phyloP scores from a whole-genome alignment of 2,113 vertebrate genomes.

The Cololabis saira region DNA sequence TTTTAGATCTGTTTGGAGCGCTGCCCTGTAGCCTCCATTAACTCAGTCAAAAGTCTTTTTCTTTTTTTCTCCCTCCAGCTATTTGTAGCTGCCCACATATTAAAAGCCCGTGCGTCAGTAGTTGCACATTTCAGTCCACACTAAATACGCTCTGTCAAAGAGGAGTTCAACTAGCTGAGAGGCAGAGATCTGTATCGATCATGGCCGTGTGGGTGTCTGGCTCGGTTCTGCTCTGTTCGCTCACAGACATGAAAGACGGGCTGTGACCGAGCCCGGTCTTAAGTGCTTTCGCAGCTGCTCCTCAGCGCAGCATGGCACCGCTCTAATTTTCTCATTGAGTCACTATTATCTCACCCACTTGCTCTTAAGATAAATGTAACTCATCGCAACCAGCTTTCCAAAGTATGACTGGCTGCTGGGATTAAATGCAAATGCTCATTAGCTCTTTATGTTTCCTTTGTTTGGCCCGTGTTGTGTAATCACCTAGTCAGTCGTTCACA shows the following conservation, averaged over 20 bases:
- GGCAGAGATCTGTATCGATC: constrained; percentile 13
- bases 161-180: background rate
- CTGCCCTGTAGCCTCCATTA: background rate
- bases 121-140: no score
- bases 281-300: constrained; percentile 48
- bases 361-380: constrained; percentile 54
- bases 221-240: constrained; percentile 19
- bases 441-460: constrained; percentile 42
- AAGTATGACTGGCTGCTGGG: constrained; percentile 23
- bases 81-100: background rate
- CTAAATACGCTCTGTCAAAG: background rate
- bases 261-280: background rate
- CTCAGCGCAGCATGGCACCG: constrained; percentile 29
- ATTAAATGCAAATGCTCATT: constrained; percentile 32
- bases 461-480: constrained; percentile 10
- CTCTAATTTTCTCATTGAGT: constrained; percentile 62
- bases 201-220: constrained; percentile 17
- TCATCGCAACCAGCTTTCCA: constrained; percentile 40
- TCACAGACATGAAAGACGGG: background rate
- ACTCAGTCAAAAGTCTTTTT: background rate
- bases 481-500: constrained; percentile 21
- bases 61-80: background rate
- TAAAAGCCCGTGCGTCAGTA: no score
- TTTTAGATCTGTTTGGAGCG: background rate
- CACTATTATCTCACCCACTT: constrained; percentile 57